Conservation (phyloP, 1,140 invertebrate species). For the Pseudomyrmex flavicornis region DNA sequence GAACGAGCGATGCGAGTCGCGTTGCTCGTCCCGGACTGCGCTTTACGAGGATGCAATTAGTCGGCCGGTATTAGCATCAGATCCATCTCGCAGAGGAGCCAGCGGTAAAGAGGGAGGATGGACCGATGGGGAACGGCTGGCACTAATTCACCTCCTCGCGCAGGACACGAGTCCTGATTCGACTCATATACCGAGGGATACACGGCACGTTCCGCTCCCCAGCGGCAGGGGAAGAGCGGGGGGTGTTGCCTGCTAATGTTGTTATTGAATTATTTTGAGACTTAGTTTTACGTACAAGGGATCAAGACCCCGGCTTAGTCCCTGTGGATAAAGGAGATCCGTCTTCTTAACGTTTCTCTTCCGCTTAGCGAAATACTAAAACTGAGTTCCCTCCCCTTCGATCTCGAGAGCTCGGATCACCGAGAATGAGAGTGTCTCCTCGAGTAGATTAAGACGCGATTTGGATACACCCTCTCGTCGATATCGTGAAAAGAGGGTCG, state of each 20-base stretch:
- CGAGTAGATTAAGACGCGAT: conserved; percentile 81
- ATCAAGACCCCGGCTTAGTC: conserved; percentile 76
- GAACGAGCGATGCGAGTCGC: conserved; percentile 22
- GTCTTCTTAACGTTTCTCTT: conserved; percentile 33
- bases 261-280: conserved; percentile 84
- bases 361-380: conserved; percentile 27
- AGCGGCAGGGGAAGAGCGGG: conserved; percentile 50
- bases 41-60: conserved; percentile 73
- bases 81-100: conserved; percentile 73
- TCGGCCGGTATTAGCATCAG: conserved; percentile 77
- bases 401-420: conserved; percentile 30
- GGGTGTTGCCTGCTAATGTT: conserved; percentile 75
- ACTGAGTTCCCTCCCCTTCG: conserved; percentile 40
- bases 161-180: conserved; percentile 55
- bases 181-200: conserved; percentile 42
- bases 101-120: conserved; percentile 40
- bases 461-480: conserved; percentile 68
- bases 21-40: conserved; percentile 51
- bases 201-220: conserved; percentile 52
- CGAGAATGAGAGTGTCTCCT: conserved; percentile 64
- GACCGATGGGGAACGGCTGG: conserved; percentile 61
- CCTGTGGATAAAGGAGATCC: conserved; percentile 77
- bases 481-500: conserved; percentile 38
- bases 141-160: conserved; percentile 69
- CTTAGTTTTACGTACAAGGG: conserved; percentile 80